phyloP scores from a whole-genome alignment of 2,113 vertebrate species.

The Toxotes chatareus region DNA sequence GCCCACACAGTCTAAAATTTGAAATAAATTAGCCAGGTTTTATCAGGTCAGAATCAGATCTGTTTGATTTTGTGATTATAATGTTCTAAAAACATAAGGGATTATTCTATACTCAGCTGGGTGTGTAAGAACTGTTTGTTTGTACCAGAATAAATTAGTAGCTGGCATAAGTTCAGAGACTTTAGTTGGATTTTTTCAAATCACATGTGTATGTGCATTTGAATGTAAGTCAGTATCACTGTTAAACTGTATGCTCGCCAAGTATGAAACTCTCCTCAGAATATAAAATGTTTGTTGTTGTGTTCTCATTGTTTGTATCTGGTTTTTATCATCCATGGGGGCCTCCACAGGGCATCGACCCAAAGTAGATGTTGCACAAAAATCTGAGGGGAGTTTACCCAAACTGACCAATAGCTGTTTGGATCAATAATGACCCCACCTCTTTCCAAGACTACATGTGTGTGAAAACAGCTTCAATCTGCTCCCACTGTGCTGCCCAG shows the following conservation, averaged over 20 bases:
- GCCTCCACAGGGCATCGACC: not conserved
- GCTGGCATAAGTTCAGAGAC: not conserved
- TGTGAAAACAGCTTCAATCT: conserved; percentile 64
- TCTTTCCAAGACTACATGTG: conserved; percentile 29
- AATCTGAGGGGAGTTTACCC: conserved; percentile 20
- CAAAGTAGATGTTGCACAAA: not conserved
- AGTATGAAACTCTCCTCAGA: not conserved
- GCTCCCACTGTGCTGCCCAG: conserved; percentile 69
- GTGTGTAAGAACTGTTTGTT: not conserved
- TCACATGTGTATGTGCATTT: not conserved
- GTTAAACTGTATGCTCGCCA: not conserved
- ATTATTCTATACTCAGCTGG: not conserved
- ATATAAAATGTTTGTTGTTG: not conserved
- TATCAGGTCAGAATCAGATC: not conserved
- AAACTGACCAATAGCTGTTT: conserved; percentile 45
- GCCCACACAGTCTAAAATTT: not conserved
- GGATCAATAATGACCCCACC: conserved; percentile 44
- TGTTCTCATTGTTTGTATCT: not conserved
- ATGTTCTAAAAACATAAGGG: not conserved
- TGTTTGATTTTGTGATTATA: not conserved
- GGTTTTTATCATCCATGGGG: not conserved
- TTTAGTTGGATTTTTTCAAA: not conserved
- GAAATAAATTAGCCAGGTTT: not conserved
- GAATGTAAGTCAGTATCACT: not conserved
- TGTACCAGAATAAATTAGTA: not conserved